Base-by-base conservation (phyloP, 2,888 invertebrate species). In the Micoletzkya japonica region DNA sequence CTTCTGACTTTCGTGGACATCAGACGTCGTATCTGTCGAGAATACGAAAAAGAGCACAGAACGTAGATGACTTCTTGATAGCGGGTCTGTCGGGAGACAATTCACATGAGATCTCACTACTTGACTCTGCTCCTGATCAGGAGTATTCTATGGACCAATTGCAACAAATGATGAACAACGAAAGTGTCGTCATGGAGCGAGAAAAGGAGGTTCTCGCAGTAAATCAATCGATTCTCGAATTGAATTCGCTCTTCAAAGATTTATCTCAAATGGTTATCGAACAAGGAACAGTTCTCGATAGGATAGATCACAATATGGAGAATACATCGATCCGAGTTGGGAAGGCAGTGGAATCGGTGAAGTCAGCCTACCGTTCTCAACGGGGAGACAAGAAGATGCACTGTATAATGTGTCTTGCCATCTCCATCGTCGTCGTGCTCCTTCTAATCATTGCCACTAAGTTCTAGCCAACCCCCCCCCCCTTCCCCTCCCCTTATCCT, bases 301-400 rank as follows among this genome's bases (percentile, higher is more conserved):
- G 97, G 77, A 98, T 98, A 83, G 98, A 98, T 87, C 97, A 94
- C 87, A 96, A 97, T 86, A 92, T 98, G 32, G 98, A 98, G 86
- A 92, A 92, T 83, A 93, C 95, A 0, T 92, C 93, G 79, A 90
- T 92, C 0, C 91, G 93, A 80, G 95, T 98, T 0, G 91, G 73
- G 2, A 70, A 72, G 50, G 77, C 83, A 2, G 77, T 78, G 17
- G 74, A 76, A 36, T 74, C 74, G 59, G 82, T 83, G 1, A 74
- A 77, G 39, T 80, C 83, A 30, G 82, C 83, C 26, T 80, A 83
- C 57, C 59, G 77, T 61, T 94, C 95, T 87, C 95, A 96, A 86
- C 87, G 87, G 80, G 90, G 92, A 76, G 95, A 94, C 87, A 90
- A 94, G 70, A 97, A 98, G 88, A 93, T 97, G 92, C 91, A 93